These are phyloP conservation scores for Nymphalis io DNA, from an alignment of 1,140 invertebrate genomes.

Conservation along the genomic window DNA sequence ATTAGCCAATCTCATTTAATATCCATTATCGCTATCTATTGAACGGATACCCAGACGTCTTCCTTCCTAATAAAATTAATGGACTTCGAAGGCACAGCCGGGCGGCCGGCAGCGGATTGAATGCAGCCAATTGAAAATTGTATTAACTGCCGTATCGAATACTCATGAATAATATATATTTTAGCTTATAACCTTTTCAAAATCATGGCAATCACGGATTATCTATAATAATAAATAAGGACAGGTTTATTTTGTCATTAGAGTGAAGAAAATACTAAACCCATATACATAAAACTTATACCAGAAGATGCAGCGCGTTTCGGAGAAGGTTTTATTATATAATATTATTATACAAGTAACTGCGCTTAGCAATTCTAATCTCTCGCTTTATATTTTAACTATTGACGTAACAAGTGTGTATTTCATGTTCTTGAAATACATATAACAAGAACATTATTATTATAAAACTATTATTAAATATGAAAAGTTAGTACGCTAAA, in stretches of 20 bases:
- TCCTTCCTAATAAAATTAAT: conserved; percentile 45
- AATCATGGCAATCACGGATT: neutral
- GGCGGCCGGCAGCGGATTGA: conserved; percentile 31
- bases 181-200: neutral
- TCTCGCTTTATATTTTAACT: too few species aligned
- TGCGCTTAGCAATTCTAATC: neutral
- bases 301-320: too few species aligned
- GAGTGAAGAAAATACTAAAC: too few species aligned
- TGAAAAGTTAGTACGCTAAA: too few species aligned
- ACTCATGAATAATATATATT: conserved; percentile 9
- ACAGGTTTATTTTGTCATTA: too few species aligned
- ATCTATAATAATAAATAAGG: neutral
- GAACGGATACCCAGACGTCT: conserved; percentile 8
- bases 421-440: too few species aligned
- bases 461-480: too few species aligned
- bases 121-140: conserved; percentile 36
- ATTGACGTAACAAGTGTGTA: too few species aligned
- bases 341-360: neutral
- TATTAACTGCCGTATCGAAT: conserved; percentile 15
- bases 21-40: conserved; percentile 20
- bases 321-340: too few species aligned
- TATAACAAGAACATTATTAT: too few species aligned
- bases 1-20: conserved; percentile 20
- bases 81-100: conserved; percentile 26
- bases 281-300: too few species aligned